Conservation (phyloP, 2,888 invertebrate genomes). For the Platycheirus rosarum region DNA sequence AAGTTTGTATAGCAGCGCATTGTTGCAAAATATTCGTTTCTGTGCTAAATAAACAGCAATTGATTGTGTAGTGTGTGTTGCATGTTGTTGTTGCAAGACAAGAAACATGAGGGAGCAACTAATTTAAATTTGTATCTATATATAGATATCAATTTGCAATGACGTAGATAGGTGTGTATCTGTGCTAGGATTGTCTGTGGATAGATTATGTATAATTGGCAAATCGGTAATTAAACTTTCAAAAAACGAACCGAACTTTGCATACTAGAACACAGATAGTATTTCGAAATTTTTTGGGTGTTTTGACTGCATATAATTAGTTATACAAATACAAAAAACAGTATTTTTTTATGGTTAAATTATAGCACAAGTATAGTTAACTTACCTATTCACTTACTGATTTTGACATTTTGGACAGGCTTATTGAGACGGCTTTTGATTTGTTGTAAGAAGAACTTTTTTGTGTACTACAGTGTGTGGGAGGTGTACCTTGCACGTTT, state of each 20-base stretch:
- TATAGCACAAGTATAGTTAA: no score
- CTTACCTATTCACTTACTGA: no score
- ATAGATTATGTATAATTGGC: constrained; percentile 33
- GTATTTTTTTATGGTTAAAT: no score
- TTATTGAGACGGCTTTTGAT: no score
- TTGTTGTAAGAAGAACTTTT: no score
- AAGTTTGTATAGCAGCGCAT: neutral
- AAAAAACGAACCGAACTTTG: constrained; percentile 26
- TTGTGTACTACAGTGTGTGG: no score
- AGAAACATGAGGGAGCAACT: constrained; percentile 39
- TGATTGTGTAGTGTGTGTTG: constrained; percentile 27
- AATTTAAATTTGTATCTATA: constrained; percentile 70
- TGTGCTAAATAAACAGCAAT: constrained; percentile 60
- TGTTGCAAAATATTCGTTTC: constrained; percentile 61
- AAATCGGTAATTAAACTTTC: constrained; percentile 21
- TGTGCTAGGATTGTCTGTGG: constrained; percentile 18
- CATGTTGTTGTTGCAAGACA: constrained; percentile 16
- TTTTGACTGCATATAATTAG: constrained; percentile 10
- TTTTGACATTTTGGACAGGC: no score
- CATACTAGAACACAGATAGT: constrained; percentile 27
- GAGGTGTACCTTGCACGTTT: no score
- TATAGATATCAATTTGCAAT: constrained; percentile 69
- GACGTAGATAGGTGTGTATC: constrained; percentile 54
- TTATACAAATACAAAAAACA: no score
- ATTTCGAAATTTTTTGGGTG: neutral